These are phyloP conservation scores for Cynodonichthys magdalenae DNA, from an alignment of 2,797 vertebrate species.

Conservation along the genomic window DNA sequence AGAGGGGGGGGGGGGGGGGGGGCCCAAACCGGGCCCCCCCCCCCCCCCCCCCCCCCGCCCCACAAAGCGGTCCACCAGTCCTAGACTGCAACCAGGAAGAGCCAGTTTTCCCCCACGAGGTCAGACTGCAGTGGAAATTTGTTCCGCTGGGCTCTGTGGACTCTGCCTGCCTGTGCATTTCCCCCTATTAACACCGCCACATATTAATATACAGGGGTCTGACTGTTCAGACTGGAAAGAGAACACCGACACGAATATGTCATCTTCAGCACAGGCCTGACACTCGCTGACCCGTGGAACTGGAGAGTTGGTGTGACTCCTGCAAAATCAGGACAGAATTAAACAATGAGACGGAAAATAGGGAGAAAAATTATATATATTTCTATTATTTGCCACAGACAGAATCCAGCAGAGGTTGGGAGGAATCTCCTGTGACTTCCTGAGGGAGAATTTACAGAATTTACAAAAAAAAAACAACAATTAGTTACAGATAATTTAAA, in stretches of 20 bases:
- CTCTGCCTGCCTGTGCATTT: slow-evolving; percentile 49
- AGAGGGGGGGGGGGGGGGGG: too few relatives aligned
- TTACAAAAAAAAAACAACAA: background rate
- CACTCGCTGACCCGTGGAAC: slow-evolving; percentile 42
- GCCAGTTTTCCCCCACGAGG: slow-evolving; percentile 69
- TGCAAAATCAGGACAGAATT: slow-evolving; percentile 35
- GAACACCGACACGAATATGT: slow-evolving; percentile 65
- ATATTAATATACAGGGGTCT: slow-evolving; percentile 38
- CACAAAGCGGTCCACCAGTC: slow-evolving; percentile 62
- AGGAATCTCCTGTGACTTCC: slow-evolving; percentile 4
- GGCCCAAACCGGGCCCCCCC: too few relatives aligned
- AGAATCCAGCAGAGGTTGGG: background rate
- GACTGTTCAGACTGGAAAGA: slow-evolving; percentile 62
- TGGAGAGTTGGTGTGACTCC: slow-evolving; percentile 13
- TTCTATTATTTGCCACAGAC: slow-evolving; percentile 14
- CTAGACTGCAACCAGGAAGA: slow-evolving; percentile 73
- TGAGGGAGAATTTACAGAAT: background rate
- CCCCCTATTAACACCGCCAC: slow-evolving; percentile 39
- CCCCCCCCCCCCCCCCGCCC: too few relatives aligned
- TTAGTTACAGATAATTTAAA: background rate
- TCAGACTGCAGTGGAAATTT: slow-evolving; percentile 63
- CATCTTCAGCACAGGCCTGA: slow-evolving; percentile 52
- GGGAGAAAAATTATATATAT: slow-evolving; percentile 6
- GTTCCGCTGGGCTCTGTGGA: slow-evolving; percentile 39
- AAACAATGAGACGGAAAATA: slow-evolving; percentile 6